Evolutionary conservation across 2,797 vertebrate species (phyloP).

Genomic region (Siniperca scherzeri): DNA sequence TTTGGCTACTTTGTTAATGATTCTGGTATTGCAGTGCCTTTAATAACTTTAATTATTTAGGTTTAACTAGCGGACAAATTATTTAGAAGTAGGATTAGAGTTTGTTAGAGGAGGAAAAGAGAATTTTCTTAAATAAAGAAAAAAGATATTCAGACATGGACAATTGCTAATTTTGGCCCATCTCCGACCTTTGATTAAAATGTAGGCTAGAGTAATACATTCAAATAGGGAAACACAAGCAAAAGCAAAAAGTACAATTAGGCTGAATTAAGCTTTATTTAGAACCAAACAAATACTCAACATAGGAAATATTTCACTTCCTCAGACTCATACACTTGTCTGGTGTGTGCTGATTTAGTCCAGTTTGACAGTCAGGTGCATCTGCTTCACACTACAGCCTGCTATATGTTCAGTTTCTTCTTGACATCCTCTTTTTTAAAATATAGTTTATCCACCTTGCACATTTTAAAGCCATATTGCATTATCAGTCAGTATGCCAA

Average conservation of each 20-base stretch:
- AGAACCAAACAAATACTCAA: background rate
- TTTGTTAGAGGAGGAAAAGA: background rate
- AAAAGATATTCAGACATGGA: background rate
- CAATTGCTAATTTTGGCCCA: background rate
- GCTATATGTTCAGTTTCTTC: background rate
- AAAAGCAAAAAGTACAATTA: background rate
- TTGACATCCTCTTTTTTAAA: background rate
- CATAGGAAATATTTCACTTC: constrained; percentile 3
- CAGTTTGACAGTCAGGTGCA: background rate
- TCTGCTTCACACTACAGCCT: background rate
- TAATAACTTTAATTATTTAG: constrained; percentile 19
- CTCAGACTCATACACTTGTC: background rate
- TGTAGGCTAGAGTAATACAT: background rate
- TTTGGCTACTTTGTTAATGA: constrained; percentile 30
- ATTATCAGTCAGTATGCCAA: constrained; percentile 6
- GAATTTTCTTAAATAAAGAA: background rate
- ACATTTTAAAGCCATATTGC: background rate
- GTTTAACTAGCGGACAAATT: background rate
- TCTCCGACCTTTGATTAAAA: background rate
- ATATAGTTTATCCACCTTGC: background rate
- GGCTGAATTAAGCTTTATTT: background rate
- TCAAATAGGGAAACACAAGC: background rate
- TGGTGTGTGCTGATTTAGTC: background rate
- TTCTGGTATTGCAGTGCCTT: constrained; percentile 18
- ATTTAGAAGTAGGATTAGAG: constrained; percentile 9